Percentiles rank a stretch among this genome's conserved stretches.
Conservation (phyloP, 2,113 vertebrate genomes). For the Pithys albifrons region DNA sequence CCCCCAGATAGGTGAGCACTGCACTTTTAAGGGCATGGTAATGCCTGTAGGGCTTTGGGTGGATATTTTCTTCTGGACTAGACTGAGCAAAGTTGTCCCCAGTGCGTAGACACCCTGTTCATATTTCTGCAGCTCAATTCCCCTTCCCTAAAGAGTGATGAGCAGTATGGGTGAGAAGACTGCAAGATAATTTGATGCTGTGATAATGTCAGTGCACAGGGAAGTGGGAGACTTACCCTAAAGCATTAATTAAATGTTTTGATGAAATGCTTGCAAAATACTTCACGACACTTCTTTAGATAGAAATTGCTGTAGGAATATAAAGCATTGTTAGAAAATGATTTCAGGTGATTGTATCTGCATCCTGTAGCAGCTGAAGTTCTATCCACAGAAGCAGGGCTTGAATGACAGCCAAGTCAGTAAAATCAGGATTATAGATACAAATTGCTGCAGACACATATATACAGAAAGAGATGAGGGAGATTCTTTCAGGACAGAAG, state of each 20-base stretch:
- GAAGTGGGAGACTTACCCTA: neutral
- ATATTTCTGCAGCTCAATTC: neutral
- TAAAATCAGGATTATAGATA: neutral
- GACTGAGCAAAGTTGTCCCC: neutral
- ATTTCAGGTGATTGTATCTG: slow-evolving; percentile 27
- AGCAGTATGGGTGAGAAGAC: neutral
- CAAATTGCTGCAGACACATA: neutral
- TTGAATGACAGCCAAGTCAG: neutral
- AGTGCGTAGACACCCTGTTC: neutral
- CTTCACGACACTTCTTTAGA: neutral
- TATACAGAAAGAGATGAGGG: neutral
- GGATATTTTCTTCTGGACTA: neutral
- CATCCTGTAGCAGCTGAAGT: neutral
- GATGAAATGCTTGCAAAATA: slow-evolving; percentile 1
- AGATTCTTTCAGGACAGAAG: neutral
- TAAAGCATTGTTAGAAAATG: neutral
- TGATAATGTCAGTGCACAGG: neutral
- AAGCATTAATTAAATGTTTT: slow-evolving; percentile 39
- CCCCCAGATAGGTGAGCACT: neutral
- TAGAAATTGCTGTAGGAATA: neutral
- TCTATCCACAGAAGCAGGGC: neutral
- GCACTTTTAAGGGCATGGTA: neutral
- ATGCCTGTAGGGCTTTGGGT: neutral
- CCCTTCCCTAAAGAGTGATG: neutral
- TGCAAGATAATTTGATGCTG: neutral